A percentile compares a stretch with the other conserved stretches of the same genome.
phyloP scores from a whole-genome alignment of 2,888 invertebrate genomes.

The Eulithis testata region DNA sequence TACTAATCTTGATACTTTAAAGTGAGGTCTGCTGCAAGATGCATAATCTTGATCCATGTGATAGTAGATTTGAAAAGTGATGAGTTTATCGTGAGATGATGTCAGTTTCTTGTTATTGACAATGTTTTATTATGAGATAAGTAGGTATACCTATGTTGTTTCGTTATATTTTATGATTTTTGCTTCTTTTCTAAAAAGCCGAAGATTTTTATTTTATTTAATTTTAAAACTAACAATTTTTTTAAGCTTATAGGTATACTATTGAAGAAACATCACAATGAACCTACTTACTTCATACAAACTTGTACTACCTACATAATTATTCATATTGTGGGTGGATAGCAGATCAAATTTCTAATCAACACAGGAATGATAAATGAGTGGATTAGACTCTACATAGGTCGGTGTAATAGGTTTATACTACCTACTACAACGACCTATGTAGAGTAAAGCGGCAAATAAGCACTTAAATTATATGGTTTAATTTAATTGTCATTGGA shows the following conservation, averaged over 20 bases:
- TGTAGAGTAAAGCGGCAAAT: too few species aligned
- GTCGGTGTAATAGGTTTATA: background rate
- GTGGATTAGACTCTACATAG: background rate
- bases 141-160: background rate
- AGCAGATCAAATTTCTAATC: background rate
- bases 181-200: too few species aligned
- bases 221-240: too few species aligned
- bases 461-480: too few species aligned
- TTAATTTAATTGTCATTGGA: too few species aligned
- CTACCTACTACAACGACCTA: too few species aligned
- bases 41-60: slow-evolving; percentile 24
- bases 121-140: background rate
- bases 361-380: background rate
- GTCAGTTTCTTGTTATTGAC: slow-evolving; percentile 11
- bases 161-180: background rate
- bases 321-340: background rate
- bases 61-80: slow-evolving; percentile 22
- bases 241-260: too few species aligned
- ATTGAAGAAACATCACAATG: too few species aligned
- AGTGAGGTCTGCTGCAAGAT: slow-evolving; percentile 27
- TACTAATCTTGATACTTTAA: slow-evolving; percentile 35
- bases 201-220: too few species aligned
- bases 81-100: slow-evolving; percentile 25
- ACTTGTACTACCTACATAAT: background rate
- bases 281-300: too few species aligned